phyloP scores from a whole-genome alignment of 1,140 invertebrate genomes.

The Acromyrmex echinatior region DNA sequence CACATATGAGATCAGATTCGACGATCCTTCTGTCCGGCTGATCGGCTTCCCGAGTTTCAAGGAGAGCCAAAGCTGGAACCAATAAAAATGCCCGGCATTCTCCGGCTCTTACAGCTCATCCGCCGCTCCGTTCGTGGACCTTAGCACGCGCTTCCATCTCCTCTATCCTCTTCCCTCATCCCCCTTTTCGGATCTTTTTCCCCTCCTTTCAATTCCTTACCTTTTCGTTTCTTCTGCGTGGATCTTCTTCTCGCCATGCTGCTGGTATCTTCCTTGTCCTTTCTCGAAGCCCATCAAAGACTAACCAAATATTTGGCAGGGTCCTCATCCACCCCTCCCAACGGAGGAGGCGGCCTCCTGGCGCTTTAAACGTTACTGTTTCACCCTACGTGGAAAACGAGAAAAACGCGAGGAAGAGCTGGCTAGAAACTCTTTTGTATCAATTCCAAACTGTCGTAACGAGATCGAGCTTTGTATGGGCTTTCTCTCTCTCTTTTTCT shows the following conservation, averaged over 20 bases:
- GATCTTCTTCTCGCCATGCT: conserved; percentile 64
- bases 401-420: conserved; percentile 19
- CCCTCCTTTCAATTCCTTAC: conserved; percentile 46
- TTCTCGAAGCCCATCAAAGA: conserved; percentile 78
- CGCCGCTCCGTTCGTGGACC: conserved; percentile 43
- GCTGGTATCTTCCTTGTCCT: conserved; percentile 68
- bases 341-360: conserved; percentile 39
- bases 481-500: conserved; percentile 27
- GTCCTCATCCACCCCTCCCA: conserved; percentile 78
- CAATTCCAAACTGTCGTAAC: conserved; percentile 67
- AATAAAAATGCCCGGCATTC: conserved; percentile 78
- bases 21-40: conserved; percentile 64
- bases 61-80: conserved; percentile 70
- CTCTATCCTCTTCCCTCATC: conserved; percentile 50
- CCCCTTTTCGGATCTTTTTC: conserved; percentile 42
- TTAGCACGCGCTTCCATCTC: conserved; percentile 66
- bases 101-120: conserved; percentile 58
- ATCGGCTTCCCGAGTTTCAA: conserved; percentile 70
- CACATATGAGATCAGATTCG: conserved; percentile 71
- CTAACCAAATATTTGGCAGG: conserved; percentile 86
- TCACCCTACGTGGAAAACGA: conserved; percentile 53
- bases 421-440: conserved; percentile 72
- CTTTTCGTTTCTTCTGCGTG: conserved; percentile 41
- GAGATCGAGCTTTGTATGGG: conserved; percentile 40
- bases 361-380: conserved; percentile 74